Base-by-base conservation (phyloP, 2,797 vertebrate genomes). In the Thunnus albacares region DNA sequence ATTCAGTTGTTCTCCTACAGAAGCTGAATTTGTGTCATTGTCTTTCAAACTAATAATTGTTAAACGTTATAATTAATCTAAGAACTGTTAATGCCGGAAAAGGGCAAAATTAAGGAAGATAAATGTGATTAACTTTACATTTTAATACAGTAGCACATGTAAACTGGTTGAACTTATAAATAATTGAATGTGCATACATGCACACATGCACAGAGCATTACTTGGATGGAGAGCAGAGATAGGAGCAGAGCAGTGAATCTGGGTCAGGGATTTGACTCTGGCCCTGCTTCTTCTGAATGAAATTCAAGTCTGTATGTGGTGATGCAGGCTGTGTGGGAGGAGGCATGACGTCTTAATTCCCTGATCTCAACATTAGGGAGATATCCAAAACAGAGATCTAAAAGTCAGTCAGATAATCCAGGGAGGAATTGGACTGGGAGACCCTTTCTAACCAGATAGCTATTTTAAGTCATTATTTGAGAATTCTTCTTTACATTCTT, bases 191-290 rank as follows among this genome's bases (percentile, higher is more conserved):
- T 61, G 47, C 83, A 84, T 22, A 61, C 69, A 62, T 45, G 63
- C 59, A 26, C 15, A 65, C 56, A 70, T 22, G 55, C 62, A 76
- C 22, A 18, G 38, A 63, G 47, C 0, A 3, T 55, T n/a, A 15
- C 28, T 26, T 14, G 53, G 70, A 71, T 62, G n/a, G 55, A 69
- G 45, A 18, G 4, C 26, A 71, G 59, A 1, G 43, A 77, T 51
- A 5, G 61, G 17, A 77, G 43, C 57, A 3, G 69, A 65, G 81
- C 49, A 14, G 45, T 7, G 61, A 86, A 91, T 92, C 83, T 89
- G 82, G 87, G 87, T 89, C 86, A 87, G 71, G 85, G 86, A 83
- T 79, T 83, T 87, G 75, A 88, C 79, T 76, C 67, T 2, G 30
- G 38, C 33, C 60, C 57, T 1, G 9, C 43, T 49, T 75, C 63